A percentile compares a stretch with the other conserved stretches of the same genome.
phyloP scores from a whole-genome alignment of 1,140 invertebrate species.

The Pogonognathellus flavescens region DNA sequence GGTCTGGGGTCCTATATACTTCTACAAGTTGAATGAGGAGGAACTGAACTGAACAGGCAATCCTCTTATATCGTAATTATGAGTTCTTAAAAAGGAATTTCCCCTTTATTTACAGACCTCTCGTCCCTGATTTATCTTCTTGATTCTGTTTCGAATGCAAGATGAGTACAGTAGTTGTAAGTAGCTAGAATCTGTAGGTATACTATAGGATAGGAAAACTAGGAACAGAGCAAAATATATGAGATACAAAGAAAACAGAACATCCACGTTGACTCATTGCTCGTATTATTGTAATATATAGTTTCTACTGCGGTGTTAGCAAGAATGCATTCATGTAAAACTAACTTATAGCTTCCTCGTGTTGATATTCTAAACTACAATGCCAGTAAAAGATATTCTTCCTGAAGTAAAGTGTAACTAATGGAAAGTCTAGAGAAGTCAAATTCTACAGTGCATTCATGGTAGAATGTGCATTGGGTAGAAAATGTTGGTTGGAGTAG shows the following conservation, averaged over 20 bases:
- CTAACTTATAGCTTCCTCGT: background rate
- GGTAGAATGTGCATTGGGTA: background rate
- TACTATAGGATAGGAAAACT: no score
- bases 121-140: conserved; percentile 40
- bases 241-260: background rate
- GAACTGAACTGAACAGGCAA: conserved; percentile 18
- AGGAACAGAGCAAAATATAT: background rate
- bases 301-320: background rate
- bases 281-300: background rate
- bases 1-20: background rate
- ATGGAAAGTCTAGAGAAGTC: conserved; percentile 22
- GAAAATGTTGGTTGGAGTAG: background rate
- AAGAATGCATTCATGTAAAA: background rate
- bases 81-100: conserved; percentile 48
- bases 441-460: background rate
- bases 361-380: background rate
- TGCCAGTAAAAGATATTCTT: conserved; percentile 1
- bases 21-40: conserved; percentile 18
- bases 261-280: background rate
- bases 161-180: conserved; percentile 18
- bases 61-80: conserved; percentile 43
- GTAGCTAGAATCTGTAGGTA: background rate
- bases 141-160: conserved; percentile 2
- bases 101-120: conserved; percentile 47
- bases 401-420: conserved; percentile 10